phyloP scores from a whole-genome alignment of 2,888 invertebrate genomes.

The Pheosia tremula region DNA sequence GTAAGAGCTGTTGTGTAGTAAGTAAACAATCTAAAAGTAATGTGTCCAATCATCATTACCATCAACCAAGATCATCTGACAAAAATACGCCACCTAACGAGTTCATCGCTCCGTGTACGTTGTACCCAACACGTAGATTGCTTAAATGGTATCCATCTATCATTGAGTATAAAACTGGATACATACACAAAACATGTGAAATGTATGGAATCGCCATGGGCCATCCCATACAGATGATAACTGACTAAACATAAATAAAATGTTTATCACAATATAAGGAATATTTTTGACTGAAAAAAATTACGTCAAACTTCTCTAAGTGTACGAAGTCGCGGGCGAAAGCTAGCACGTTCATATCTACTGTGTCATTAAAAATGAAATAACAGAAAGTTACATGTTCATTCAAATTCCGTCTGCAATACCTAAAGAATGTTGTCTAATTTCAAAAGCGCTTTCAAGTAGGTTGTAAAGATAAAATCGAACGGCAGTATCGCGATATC shows the following conservation, averaged over 20 bases:
- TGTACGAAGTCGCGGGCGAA: no score
- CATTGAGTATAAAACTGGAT: slow-evolving; percentile 29
- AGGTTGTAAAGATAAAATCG: background rate
- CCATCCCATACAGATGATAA: slow-evolving; percentile 11
- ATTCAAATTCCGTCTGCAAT: no score
- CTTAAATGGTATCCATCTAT: slow-evolving; percentile 34
- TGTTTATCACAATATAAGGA: background rate
- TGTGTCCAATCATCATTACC: no score
- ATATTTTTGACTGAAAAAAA: no score
- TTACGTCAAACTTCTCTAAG: no score
- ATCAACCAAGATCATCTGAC: no score
- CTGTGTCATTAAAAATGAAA: no score
- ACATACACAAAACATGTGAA: slow-evolving; percentile 13
- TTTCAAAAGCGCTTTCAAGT: slow-evolving; percentile 3
- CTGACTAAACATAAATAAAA: slow-evolving; percentile 11
- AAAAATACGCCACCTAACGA: slow-evolving; percentile 1
- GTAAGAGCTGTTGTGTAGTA: no score
- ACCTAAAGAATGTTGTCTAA: background rate
- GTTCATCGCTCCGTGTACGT: slow-evolving; percentile 18
- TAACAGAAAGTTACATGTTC: no score
- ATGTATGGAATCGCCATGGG: background rate
- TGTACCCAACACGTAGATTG: slow-evolving; percentile 17
- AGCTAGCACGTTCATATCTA: no score
- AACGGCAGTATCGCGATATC: background rate
- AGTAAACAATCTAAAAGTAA: no score